Evolutionary conservation across 2,797 vertebrate genomes (phyloP).

Genomic region (Silurus lanzhouensis): DNA sequence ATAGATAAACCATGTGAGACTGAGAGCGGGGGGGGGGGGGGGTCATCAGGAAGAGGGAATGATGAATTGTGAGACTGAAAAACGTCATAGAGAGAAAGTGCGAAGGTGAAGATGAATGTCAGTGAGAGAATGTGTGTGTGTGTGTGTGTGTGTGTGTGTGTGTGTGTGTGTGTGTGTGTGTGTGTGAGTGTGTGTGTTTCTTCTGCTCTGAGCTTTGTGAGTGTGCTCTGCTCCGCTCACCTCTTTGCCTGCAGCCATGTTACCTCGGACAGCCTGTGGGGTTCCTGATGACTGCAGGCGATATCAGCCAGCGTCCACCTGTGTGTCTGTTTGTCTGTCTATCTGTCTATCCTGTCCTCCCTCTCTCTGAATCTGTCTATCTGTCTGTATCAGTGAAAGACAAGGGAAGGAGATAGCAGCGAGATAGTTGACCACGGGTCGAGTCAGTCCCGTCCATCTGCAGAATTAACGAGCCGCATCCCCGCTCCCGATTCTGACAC

Average conservation of each 20-base stretch:
- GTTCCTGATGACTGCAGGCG: conserved; percentile 77
- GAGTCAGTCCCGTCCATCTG: conserved; percentile 70
- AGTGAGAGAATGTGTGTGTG: conserved; percentile 21
- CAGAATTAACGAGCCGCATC: conserved; percentile 75
- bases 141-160: neutral
- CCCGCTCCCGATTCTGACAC: conserved; percentile 57
- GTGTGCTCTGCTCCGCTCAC: conserved; percentile 60
- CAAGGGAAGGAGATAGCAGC: conserved; percentile 48
- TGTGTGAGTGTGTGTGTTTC: conserved; percentile 20
- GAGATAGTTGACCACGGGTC: conserved; percentile 74
- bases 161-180: conserved; percentile 41
- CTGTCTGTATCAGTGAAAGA: conserved; percentile 22
- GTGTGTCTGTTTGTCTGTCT: conserved; percentile 40
- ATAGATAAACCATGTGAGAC: neutral
- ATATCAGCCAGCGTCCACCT: conserved; percentile 68
- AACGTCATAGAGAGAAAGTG: conserved; percentile 6
- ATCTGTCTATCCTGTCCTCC: neutral
- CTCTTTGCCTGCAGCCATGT: conserved; percentile 75
- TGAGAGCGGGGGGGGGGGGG: neutral
- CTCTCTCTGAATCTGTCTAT: neutral
- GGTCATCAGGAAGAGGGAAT: neutral
- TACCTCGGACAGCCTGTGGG: conserved; percentile 75
- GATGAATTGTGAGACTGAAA: conserved; percentile 2
- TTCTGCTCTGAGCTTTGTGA: conserved; percentile 29
- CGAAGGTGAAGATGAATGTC: conserved; percentile 16